Evolutionary conservation across 2,797 vertebrate genomes (phyloP), one percentile per base, ranked within the genome.

Genomic region (Darevskia mixta): DNA sequence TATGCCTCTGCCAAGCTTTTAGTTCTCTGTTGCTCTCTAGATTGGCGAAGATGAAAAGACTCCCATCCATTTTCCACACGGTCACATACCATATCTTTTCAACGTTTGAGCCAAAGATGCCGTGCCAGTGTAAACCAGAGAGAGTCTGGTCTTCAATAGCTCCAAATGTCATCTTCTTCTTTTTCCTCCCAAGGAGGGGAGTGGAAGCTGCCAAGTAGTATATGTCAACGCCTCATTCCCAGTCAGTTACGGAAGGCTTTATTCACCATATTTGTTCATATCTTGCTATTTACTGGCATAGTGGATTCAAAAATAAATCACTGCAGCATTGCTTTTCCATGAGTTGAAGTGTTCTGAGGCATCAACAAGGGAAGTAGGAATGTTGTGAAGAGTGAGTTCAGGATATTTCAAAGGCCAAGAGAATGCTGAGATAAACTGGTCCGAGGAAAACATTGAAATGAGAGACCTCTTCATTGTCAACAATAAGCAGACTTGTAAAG

Each of bases 221-320:
- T n/a, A 77, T 72, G 43, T 66, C n/a, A 91, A 82, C 17, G 27
- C 27, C 29, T 83, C 45, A 15, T 58, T 87, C 86, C 43, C 69
- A 72, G 45, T 79, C 41, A 18, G 15, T 79, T 91, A 88, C 7
- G 35, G 61, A 86, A 86, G 18, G 1, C 45, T 85, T 79, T 85
- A 67, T 72, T 89, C 13, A 27, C 61, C 29, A 71, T 38, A n/a
- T 82, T 92, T 90, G 69, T 81, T 0, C 3, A 35, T 8, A 84
- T 84, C 38, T 79, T 0, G 0, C 23, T 79, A 76, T 92, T 85
- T 90, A 76, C 61, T 69, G 73, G 35, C 35, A 58, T 71, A 58
- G 66, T 88, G 35, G 82, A 49, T 90, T 71, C 77, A 85, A 92
- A 91, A 90, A 77, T n/a, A 87, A 82, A 13, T n/a, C 41, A 1